Conservation (phyloP, 1,140 invertebrate genomes). For the Saccostrea glomerata region DNA sequence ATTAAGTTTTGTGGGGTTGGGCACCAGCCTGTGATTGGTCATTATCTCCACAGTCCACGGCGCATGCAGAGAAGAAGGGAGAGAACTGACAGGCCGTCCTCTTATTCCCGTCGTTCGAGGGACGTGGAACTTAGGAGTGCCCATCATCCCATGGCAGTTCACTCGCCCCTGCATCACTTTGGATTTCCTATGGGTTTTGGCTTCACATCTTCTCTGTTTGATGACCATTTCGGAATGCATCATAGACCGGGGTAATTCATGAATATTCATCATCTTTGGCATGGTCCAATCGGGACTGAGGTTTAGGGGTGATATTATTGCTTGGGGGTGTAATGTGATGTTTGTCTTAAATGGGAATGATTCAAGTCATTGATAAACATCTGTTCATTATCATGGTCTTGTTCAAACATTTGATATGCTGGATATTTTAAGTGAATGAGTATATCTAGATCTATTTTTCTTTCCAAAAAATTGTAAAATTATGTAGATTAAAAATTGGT, state of each 20-base stretch:
- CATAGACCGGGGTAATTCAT: slow-evolving; percentile 49
- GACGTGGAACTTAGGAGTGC: slow-evolving; percentile 48
- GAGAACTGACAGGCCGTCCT: slow-evolving; percentile 48
- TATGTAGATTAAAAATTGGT: too few relatives aligned
- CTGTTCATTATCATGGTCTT: too few relatives aligned
- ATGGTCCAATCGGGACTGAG: not conserved
- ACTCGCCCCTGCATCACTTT: slow-evolving; percentile 55
- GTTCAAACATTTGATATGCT: too few relatives aligned
- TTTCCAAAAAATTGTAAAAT: too few relatives aligned
- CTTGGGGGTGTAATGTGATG: not conserved
- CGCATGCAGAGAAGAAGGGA: slow-evolving; percentile 54
- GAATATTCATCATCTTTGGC: slow-evolving; percentile 13
- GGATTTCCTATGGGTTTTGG: slow-evolving; percentile 63
- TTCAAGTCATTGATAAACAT: too few relatives aligned
- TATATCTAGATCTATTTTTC: too few relatives aligned
- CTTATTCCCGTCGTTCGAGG: slow-evolving; percentile 49
- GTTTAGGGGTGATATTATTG: not conserved
- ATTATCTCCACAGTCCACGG: slow-evolving; percentile 58
- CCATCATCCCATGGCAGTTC: slow-evolving; percentile 56
- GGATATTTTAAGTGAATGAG: too few relatives aligned
- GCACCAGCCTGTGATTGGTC: slow-evolving; percentile 17
- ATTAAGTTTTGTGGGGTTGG: slow-evolving; percentile 41
- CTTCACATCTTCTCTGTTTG: slow-evolving; percentile 63
- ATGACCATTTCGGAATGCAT: slow-evolving; percentile 55
- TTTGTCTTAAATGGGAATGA: too few relatives aligned